phyloP scores from a whole-genome alignment of 2,113 vertebrate species.

The Delphinapterus leucas region DNA sequence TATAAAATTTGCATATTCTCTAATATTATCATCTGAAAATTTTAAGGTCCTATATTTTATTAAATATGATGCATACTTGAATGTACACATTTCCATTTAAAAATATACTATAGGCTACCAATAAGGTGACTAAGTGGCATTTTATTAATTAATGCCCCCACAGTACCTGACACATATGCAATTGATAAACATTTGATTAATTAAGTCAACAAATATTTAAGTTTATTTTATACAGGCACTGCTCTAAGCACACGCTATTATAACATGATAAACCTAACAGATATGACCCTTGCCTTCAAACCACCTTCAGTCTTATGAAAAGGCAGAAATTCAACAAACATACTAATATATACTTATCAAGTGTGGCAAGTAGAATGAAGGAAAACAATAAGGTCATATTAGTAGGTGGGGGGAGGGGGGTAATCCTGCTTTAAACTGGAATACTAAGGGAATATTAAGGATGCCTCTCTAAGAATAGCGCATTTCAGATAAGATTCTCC shows the following conservation, averaged over 20 bases:
- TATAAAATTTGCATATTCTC: background rate
- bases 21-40: conserved; percentile 10
- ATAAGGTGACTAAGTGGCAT: background rate
- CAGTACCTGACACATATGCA: background rate
- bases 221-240: background rate
- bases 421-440: background rate
- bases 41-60: conserved; percentile 7
- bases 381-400: background rate
- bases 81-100: conserved; percentile 31
- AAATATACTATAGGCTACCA: background rate
- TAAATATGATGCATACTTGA: background rate
- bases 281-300: background rate
- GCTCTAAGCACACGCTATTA: background rate
- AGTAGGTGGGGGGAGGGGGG: background rate
- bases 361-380: background rate
- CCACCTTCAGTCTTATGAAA: background rate
- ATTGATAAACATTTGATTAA: conserved; percentile 30
- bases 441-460: background rate
- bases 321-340: background rate
- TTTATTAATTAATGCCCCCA: background rate
- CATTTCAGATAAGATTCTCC: background rate
- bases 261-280: background rate
- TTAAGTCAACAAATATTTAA: conserved; percentile 20
- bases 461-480: background rate
- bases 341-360: background rate